Evolutionary conservation across 23 tunicate species (phyloP).

Genomic region (Ascidia mentula): DNA sequence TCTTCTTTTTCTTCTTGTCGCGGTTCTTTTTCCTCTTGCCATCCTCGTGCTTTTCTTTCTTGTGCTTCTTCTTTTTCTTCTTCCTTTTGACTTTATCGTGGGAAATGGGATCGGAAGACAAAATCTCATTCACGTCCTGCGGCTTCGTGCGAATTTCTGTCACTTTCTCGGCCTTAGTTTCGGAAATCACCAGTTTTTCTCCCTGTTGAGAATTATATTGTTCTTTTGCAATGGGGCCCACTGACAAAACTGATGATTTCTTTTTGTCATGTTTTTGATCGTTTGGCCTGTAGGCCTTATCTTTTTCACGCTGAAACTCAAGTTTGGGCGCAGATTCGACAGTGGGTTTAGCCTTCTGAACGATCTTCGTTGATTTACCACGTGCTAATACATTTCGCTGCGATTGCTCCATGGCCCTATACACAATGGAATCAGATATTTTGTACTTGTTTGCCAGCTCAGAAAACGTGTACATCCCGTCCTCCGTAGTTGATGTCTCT

Average conservation of each 20-base stretch:
- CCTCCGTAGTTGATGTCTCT: constrained; percentile 16
- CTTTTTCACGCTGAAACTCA: background rate
- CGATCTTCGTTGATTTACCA: background rate
- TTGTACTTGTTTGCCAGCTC: constrained; percentile 89
- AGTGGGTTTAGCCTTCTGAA: background rate
- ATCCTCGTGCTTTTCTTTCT: constrained; percentile 57
- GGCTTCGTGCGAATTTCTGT: background rate
- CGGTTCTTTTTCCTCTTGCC: constrained; percentile 69
- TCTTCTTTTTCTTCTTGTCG: constrained; percentile 83
- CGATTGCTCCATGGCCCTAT: constrained; percentile 68
- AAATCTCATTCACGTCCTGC: background rate
- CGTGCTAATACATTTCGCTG: constrained; percentile 19
- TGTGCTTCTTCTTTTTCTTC: constrained; percentile 87
- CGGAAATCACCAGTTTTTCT: background rate
- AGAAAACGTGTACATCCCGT: constrained; percentile 64
- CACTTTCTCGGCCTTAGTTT: background rate
- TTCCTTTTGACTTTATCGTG: constrained; percentile 26
- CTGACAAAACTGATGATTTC: background rate
- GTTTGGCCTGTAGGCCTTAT: background rate
- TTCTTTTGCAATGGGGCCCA: no score
- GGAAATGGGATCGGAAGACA: background rate
- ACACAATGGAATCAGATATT: constrained; percentile 81
- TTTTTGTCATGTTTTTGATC: background rate
- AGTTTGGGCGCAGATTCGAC: background rate
- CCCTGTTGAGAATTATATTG: no score